Evolutionary conservation across 1,140 invertebrate genomes (phyloP).

Genomic region (Spodoptera frugiperda): DNA sequence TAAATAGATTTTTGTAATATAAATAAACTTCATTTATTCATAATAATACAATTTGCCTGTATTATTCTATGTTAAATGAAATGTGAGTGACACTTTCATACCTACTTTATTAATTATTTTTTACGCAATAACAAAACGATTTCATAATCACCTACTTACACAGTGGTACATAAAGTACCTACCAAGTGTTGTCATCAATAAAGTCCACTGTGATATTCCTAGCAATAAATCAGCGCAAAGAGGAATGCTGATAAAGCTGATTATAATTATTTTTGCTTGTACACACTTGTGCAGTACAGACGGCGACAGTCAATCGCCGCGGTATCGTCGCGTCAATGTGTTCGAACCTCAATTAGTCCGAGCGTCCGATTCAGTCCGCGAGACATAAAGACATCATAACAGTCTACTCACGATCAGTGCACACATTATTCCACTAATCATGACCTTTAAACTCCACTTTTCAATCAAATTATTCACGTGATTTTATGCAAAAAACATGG

Average conservation of each 20-base stretch:
- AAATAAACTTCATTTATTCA: too few relatives aligned
- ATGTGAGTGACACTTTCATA: too few relatives aligned
- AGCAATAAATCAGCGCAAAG: not conserved
- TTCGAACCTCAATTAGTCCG: not conserved
- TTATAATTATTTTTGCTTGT: slow-evolving; percentile 23
- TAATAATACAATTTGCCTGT: too few relatives aligned
- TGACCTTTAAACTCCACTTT: not conserved
- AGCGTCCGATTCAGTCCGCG: slow-evolving; percentile 7
- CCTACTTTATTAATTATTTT: too few relatives aligned
- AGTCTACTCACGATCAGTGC: not conserved
- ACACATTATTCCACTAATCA: not conserved
- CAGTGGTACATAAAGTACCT: too few relatives aligned
- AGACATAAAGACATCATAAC: slow-evolving; percentile 14
- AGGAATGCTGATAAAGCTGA: slow-evolving; percentile 1
- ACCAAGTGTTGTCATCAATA: too few relatives aligned
- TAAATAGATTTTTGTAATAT: too few relatives aligned
- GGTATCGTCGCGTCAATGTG: slow-evolving; percentile 4
- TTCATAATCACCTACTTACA: too few relatives aligned
- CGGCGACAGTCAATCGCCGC: not conserved
- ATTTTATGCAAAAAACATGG: not conserved
- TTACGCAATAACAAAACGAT: too few relatives aligned
- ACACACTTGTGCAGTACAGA: not conserved
- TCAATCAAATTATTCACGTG: not conserved
- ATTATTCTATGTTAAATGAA: too few relatives aligned
- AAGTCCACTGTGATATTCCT: too few relatives aligned